Evolutionary conservation across 2,888 invertebrate species (phyloP), one percentile per base, ranked within the genome.

Genomic region (Lithophane socia): DNA sequence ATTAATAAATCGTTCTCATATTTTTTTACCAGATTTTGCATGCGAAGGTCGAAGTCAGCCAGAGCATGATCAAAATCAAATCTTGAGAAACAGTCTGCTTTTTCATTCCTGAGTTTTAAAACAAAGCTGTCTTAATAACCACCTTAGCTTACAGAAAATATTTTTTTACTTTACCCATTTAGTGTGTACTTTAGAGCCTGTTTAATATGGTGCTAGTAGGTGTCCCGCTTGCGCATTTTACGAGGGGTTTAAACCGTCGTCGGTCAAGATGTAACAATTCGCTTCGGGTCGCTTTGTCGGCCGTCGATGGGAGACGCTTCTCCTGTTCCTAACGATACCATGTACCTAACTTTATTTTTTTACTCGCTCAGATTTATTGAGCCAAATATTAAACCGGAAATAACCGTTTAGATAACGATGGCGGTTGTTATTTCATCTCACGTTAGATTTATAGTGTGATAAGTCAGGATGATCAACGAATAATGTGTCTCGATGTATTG

Each of bases 201-300:
- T 78, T 85, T 83, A 82, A 88, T 79, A 83, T 78, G 66, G 79
- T 73, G 82, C 80, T 81, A 79, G 87, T 75, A 79, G 73, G 77
- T 87, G 81, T 87, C 83, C 77, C 71, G 84, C 63, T 83, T 78
- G 89, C 79, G 66, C 77, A 87, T 74, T 92, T 91, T 90, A 92
- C 89, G 89, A 89, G 76, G 83, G 77, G 78, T 74, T 87, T 87
- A 87, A 86, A 79, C 75, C 83, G 84, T 84, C 80, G 85, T 82
- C 80, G 85, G 78, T 79, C 84, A 82, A 84, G 85, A 84, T 82
- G 86, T 86, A 84, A 88, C 90, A 85, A 88, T 91, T 88, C 87
- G 84, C 85, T 81, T 84, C 87, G 75, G 76, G 76, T 77, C 78
- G 80, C 90, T 89, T 89, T 91, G 89, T 89, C 89, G 90, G 89